Conservation (phyloP, 1,140 invertebrate genomes). For the Chlorops oryzae region DNA sequence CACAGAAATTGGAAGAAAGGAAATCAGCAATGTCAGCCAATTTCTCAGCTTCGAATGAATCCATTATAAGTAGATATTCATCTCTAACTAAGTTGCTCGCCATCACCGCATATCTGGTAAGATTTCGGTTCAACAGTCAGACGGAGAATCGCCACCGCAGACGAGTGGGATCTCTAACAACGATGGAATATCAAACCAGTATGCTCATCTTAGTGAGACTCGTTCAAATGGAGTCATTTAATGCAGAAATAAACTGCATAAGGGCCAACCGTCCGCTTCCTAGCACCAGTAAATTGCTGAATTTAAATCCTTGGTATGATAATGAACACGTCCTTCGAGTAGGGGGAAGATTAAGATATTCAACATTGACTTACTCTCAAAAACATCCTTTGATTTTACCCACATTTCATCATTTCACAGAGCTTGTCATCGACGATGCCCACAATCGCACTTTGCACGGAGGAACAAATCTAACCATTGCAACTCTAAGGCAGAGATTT, state of each 20-base stretch:
- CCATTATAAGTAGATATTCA: too few relatives aligned
- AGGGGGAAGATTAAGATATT: neutral
- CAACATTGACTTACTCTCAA: neutral
- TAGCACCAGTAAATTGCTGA: neutral
- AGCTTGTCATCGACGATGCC: neutral
- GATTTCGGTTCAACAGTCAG: too few relatives aligned
- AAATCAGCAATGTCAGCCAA: too few relatives aligned
- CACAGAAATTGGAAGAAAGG: too few relatives aligned
- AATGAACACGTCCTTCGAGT: neutral
- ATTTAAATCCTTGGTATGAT: neutral
- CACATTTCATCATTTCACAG: neutral
- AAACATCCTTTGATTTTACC: conserved; percentile 1
- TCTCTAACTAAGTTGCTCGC: too few relatives aligned
- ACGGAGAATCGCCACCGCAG: too few relatives aligned
- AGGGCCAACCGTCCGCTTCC: neutral
- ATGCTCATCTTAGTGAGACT: too few relatives aligned
- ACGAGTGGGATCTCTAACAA: too few relatives aligned
- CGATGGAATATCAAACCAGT: too few relatives aligned
- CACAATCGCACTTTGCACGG: neutral
- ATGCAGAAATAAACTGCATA: neutral
- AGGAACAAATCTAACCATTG: neutral
- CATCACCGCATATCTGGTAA: too few relatives aligned
- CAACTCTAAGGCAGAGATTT: neutral
- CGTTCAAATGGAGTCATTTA: too few relatives aligned
- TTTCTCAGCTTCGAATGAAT: too few relatives aligned